Evolutionary conservation across 2,797 vertebrate genomes (phyloP), one percentile per base, ranked within the genome.

Genomic region (Synanceia verrucosa): DNA sequence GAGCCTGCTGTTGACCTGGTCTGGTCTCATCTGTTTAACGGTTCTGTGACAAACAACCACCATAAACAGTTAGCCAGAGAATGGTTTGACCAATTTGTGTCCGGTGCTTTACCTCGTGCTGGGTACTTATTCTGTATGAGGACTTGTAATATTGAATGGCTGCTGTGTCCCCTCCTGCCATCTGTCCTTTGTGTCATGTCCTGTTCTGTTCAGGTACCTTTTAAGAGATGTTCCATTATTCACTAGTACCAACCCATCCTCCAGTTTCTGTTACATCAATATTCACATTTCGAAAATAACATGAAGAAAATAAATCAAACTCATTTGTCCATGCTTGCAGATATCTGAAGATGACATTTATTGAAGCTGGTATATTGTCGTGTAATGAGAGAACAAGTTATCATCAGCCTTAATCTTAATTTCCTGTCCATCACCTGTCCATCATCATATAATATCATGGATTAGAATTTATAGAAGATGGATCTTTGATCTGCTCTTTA

Each of bases 1-100:
- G 36, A 73, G 60, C 37, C 48, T 60, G 65, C 21, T 61, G 68
- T 65, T 79, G 71, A 79, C 68, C 76, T 53, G n/a, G 47, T 41
- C 75, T 58, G 37, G 34, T 70, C 59, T 76, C 47, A 61, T 66
- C 51, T 72, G 34, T 68, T 71, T 57, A 60, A 75, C 52, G 14
- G 57, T 61, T 66, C 34, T 61, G 48, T 69, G 48, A 50, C 29
- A 29, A 76, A 68, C 41, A 82, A 51, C 47, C 51, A 48, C 41
- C 34, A 59, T n/a, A 11, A 39, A 47, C 53, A 37, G 21, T 41
- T 72, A 47, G 29, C 53, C 47, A 36, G 33, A 21, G 43, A 26
- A 31, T 56, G 23, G 24, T 73, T 59, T 2, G 43, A 65, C 29
- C 41, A 70, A 67, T 76, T 66, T 76, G 28, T 61, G 19, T 33